Base-by-base conservation (phyloP, 2,797 vertebrate genomes). In the Chaetophractus vellerosus region DNA sequence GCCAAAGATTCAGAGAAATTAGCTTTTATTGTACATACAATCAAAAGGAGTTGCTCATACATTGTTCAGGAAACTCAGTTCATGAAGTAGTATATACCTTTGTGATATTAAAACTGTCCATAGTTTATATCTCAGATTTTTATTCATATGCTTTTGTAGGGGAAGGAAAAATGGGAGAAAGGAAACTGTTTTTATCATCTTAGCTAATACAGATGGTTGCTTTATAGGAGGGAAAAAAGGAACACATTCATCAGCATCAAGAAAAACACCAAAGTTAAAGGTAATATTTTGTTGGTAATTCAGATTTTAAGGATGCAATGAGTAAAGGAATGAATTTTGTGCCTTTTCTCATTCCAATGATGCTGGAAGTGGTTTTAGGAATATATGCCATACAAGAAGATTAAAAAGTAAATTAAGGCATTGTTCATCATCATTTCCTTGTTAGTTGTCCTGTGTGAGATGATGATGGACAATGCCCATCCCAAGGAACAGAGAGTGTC, bases 241-340 rank as follows among this genome's bases (percentile, higher is more conserved):
- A 59, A 69, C 2, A 5, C 10, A 55, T 52, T 50, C 90, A 38
- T 41, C n/a, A 78, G 28, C 74, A 82, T 36, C 24, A 86, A 86
- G 80, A 86, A 64, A 83, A 96, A 64, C 15, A 21, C 24, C 45
- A 72, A 71, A 31, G 14, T 76, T 48, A 76, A 79, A 74, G 81
- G 23, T 71, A 36, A 80, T 9, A 90, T 50, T 57, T 59, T 74
- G 52, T 3, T 4, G 23, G 75, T 61, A 63, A 55, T 87, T 93
- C n/a, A 63, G 55, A 61, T 48, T 92, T 84, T 75, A 82, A 90
- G 85, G 57, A 88, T 9, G 75, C 64, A 82, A 38, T 3, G 36
- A 81, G 57, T n/a, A 80, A 86, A 94, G 72, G 26, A 61, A 72
- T 61, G 50, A 52, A 72, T 55, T 52, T 90, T 50, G 6, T 52